A percentile compares a stretch with the other conserved stretches of the same genome.
Conservation (phyloP, 2,113 vertebrate species). For the Ictalurus furcatus region DNA sequence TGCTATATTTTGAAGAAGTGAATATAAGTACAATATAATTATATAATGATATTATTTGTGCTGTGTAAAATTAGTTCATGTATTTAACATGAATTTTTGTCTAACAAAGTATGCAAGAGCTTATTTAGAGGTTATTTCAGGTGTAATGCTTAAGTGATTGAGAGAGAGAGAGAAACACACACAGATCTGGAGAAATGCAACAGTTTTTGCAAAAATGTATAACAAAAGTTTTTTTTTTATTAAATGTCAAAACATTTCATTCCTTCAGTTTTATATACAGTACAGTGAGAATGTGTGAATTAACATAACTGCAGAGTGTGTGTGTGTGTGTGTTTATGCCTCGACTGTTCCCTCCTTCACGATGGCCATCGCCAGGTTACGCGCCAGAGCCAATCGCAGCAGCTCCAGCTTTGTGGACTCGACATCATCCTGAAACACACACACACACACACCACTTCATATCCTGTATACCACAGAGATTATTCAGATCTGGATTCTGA, state of each 20-base stretch:
- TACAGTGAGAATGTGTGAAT: background rate
- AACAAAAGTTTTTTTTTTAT: background rate
- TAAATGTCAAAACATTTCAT: background rate
- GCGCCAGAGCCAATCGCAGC: slow-evolving; percentile 86
- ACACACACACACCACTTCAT: background rate
- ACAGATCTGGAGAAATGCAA: too few relatives aligned
- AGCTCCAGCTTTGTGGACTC: background rate
- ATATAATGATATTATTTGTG: too few relatives aligned
- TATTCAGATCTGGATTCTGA: background rate
- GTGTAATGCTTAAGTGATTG: too few relatives aligned
- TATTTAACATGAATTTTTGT: too few relatives aligned
- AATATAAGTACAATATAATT: too few relatives aligned
- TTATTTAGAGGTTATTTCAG: too few relatives aligned
- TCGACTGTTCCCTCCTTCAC: slow-evolving; percentile 87
- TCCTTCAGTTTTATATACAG: slow-evolving; percentile 29
- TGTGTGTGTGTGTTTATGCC: slow-evolving; percentile 53
- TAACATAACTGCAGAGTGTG: background rate
- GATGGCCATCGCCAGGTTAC: slow-evolving; percentile 74
- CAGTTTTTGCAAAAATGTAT: background rate
- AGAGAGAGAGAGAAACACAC: too few relatives aligned
- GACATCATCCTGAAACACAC: slow-evolving; percentile 32
- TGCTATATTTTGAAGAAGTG: too few relatives aligned
- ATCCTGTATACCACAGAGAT: background rate
- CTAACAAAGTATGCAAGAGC: too few relatives aligned
- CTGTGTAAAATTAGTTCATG: too few relatives aligned